Evolutionary conservation across 2,797 vertebrate genomes (phyloP), one percentile per base, ranked within the genome.

Genomic region (Phataginus tetradactyla): DNA sequence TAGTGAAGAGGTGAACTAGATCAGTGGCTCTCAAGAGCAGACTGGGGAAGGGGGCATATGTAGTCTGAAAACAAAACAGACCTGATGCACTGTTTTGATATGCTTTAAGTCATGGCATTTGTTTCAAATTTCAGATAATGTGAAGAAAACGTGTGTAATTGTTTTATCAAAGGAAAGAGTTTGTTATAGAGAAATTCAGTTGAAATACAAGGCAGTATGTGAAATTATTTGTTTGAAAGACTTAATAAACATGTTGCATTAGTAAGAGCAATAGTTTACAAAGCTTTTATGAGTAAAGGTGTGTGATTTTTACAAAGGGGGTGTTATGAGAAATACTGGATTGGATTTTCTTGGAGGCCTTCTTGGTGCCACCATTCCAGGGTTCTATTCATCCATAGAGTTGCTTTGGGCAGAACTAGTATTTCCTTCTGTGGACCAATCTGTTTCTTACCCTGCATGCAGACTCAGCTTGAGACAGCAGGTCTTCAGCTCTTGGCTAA

Each of bases 231-330:
- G 32, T 71, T 68, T 90, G 57, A 61, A 79, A 59, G 51, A 17
- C 21, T 92, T 75, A 72, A 29, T 42, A 53, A 93, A 57, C 45
- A 45, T 18, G 64, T 49, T 34, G 32, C 0, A 34, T 42, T 86
- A 39, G 32, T 68, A 59, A 91, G 5, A 53, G 25, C 20, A 63
- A 63, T 63, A 86, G 39, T 27, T 90, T 39, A 61, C 34, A 94
- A 92, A 86, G n/a, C 39, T 59, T 83, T 95, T 86, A 55, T 59
- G 23, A 86, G n/a, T 80, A 64, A 92, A 61, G 25, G 23, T 89
- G 10, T 45, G 42, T 49, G n/a, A 69, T 25, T 94, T 89, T 84
- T 86, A 85, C 45, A 91, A 78, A 91, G 18, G 4, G 5, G 3
- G 39, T 53, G n/a, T 71, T 59, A 88, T 59, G 15, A 80, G n/a